Evolutionary conservation across 1,140 invertebrate genomes (phyloP), one percentile per base, ranked within the genome.

Genomic region (Saccostrea cuccullata): DNA sequence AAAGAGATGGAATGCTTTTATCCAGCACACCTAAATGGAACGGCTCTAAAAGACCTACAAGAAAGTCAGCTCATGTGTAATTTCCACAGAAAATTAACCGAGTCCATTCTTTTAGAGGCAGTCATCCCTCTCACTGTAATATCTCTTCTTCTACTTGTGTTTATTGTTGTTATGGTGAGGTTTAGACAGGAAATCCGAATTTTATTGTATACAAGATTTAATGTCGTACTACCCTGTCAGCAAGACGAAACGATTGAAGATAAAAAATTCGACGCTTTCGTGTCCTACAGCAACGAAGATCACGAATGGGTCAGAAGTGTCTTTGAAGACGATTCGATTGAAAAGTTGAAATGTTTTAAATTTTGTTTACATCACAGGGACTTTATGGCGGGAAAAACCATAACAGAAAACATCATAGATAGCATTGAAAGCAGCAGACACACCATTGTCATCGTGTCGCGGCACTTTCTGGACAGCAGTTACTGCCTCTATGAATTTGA

Each of bases 361-460:
- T 91, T 94, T 85, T 94, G 93, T 88, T 86, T 94, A 26, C 93
- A 94, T 73, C 92, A 94, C 56, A 87, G 92, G 56, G 93, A 94
- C 67, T 94, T 94, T 84, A 89, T 93, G 55, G 90, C 91, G 2
- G 93, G 93, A 2, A 92, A 90, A 58, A 91, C 93, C 2, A 94
- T 98, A 90, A 97, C 97, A 82, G 98, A 99, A 92, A 98, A 98
- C 56, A 98, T 99, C 90, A 97, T 98, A 86, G 97, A 98, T 94
- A 98, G 97, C 36, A 97, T 98, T 11, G 98, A 99, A 94, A 97
- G 97, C 64, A 98, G 97, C 86, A 96, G 97, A 87, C 96, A 98
- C 85, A 98, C 98, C n/a, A 98, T 99, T 67, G 97, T 99, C 96
- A 97, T 99, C 87, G 96, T 99, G 12, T 98, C 98, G 67, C 97